These are phyloP conservation scores for Choristoneura fumiferana DNA, from an alignment of 1,140 invertebrate species.

Conservation along the genomic window DNA sequence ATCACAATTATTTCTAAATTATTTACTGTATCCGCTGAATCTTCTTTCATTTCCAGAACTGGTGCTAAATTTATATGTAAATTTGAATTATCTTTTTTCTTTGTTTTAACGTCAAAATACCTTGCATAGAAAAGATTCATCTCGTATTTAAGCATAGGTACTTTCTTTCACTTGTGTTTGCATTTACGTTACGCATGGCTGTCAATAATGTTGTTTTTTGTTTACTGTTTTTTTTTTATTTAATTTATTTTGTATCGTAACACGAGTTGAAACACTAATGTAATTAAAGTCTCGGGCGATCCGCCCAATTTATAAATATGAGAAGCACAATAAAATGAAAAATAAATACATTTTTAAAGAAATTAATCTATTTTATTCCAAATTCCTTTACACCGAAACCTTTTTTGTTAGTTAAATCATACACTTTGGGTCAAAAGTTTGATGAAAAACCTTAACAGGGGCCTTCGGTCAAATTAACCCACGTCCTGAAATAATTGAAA, in stretches of 20 bases:
- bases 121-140: too few relatives aligned
- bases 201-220: conserved; percentile 46
- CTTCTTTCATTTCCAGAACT: conserved; percentile 22
- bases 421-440: too few relatives aligned
- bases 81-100: too few relatives aligned
- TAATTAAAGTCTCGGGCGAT: conserved; percentile 51
- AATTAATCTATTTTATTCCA: conserved; percentile 24
- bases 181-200: conserved; percentile 31
- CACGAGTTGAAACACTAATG: conserved; percentile 53
- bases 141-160: too few relatives aligned
- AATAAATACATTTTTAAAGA: conserved; percentile 74
- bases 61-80: conserved; percentile 25
- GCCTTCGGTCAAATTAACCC: too few relatives aligned
- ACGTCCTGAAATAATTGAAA: too few relatives aligned
- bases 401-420: too few relatives aligned
- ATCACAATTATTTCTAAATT: conserved; percentile 11
- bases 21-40: neutral
- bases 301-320: conserved; percentile 62
- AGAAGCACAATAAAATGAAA: conserved; percentile 73
- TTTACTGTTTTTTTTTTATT: conserved; percentile 59
- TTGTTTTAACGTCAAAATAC: too few relatives aligned
- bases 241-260: conserved; percentile 63
- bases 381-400: neutral
- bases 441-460: too few relatives aligned
- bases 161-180: neutral